These are phyloP conservation scores for Clanis bilineata DNA, from an alignment of 2,888 invertebrate genomes.

Conservation along the genomic window DNA sequence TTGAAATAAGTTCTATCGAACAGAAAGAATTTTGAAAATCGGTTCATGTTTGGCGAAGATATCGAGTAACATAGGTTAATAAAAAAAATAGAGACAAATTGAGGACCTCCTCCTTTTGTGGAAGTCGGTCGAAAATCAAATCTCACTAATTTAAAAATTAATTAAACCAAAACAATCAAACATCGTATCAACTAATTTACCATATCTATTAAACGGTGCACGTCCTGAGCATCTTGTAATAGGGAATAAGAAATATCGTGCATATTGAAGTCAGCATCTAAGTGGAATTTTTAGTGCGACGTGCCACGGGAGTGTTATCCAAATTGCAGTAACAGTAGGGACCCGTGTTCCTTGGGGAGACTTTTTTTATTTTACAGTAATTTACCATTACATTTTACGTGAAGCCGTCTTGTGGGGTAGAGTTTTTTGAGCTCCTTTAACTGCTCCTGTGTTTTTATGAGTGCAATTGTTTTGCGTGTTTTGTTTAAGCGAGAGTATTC, in stretches of 20 bases:
- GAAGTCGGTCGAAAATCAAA: not conserved
- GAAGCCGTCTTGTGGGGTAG: constrained; percentile 64
- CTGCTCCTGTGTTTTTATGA: constrained; percentile 15
- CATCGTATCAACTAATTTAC: constrained; percentile 16
- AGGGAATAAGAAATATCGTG: constrained; percentile 48
- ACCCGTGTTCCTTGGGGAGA: constrained; percentile 54
- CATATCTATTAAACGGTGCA: constrained; percentile 53
- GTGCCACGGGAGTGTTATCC: constrained; percentile 68
- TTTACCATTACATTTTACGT: constrained; percentile 77
- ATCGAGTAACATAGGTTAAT: no score
- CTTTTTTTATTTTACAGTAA: constrained; percentile 77
- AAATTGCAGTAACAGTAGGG: constrained; percentile 74
- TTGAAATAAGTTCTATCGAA: no score
- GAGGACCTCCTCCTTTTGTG: no score
- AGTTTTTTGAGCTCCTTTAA: constrained; percentile 37
- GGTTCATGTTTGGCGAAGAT: no score
- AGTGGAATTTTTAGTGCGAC: constrained; percentile 72
- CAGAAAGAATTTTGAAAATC: no score
- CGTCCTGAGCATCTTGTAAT: constrained; percentile 56
- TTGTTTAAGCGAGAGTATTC: constrained; percentile 1
- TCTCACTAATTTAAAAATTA: not conserved
- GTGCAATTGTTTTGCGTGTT: constrained; percentile 7
- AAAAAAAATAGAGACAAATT: no score
- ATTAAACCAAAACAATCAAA: constrained; percentile 15
- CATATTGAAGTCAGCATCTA: constrained; percentile 67